Base-by-base conservation (phyloP, 2,797 vertebrate genomes). In the Buphagus erythrorhynchus region DNA sequence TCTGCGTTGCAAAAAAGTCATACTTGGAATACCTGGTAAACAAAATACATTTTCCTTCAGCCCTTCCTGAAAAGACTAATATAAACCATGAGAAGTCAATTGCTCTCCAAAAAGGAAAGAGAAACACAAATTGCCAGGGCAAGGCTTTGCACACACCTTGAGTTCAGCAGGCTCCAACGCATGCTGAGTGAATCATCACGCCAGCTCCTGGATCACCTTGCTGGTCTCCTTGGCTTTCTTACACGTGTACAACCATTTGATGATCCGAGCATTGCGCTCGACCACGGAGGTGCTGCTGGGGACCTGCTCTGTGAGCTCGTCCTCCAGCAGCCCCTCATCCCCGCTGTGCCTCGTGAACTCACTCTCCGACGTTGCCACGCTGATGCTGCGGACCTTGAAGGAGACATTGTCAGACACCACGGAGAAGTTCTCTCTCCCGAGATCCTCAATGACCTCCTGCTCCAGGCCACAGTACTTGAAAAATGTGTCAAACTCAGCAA, bases 201-300 rank as follows among this genome's bases (percentile, higher is more conserved):
- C 96, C 40, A 99, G 98, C 21, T 98, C 99, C 94, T 99, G 98
- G 45, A 99, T 95, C 77, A 78, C 97, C 88, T 98, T 98, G 40
- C 97, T 98, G 3, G 95, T 89, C 88, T 99, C 99, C 59, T 42
- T 97, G 65, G 99, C 99, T 69, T 99, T 99, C 97, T 97, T 99
- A 97, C 99, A 99, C 25, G 98, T 99, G 98, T 99, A 99, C 75
- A 99, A 94, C 99, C 99, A 99, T 85, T 99, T 99, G 97, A 99
- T 99, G 88, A 99, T 98, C 81, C 99, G 98, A 21, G 99, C 99
- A 11, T 99, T 99, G 93, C 99, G 99, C 95, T 99, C 99, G 2
- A 99, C 96, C 13, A 99, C 99, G 0, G 99, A 99, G 0, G 98
- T 98, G 77, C 97, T 98, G 86, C 95, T 91, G 2, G 96, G 96